Conservation (phyloP, 2,113 vertebrate species). For the Orientallactaga bullata region DNA sequence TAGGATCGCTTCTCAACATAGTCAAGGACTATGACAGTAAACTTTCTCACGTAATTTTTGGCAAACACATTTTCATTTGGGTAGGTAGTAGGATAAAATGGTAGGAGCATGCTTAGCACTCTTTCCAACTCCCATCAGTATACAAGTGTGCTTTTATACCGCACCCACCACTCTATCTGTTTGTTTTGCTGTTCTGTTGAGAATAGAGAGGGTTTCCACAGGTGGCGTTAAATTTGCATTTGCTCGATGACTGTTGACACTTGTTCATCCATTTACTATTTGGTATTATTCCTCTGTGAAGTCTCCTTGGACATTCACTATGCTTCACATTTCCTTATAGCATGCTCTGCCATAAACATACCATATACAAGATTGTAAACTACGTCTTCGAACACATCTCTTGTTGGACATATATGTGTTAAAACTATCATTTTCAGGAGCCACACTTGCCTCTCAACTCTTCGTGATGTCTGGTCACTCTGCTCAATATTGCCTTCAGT, state of each 20-base stretch:
- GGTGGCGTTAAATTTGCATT: background rate
- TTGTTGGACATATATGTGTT: background rate
- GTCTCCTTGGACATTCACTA: background rate
- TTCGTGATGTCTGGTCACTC: background rate
- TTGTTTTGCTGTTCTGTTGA: background rate
- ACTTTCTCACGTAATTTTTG: background rate
- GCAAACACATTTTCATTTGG: background rate
- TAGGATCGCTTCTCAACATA: background rate
- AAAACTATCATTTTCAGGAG: conserved; percentile 18
- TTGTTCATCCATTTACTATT: conserved; percentile 10
- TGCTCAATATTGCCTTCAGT: conserved; percentile 34
- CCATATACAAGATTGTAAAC: background rate
- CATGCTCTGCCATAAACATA: background rate
- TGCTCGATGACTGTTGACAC: background rate
- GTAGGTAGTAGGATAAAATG: background rate
- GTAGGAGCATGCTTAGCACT: background rate
- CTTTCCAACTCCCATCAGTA: background rate
- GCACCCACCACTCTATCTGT: background rate
- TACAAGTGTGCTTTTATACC: background rate
- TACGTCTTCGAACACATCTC: background rate
- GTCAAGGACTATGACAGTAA: background rate
- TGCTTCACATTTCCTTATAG: background rate
- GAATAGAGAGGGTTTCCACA: background rate
- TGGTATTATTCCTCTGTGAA: background rate
- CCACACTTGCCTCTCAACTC: background rate